phyloP scores from a whole-genome alignment of 1,140 invertebrate species.

The Zaprionus inermis region DNA sequence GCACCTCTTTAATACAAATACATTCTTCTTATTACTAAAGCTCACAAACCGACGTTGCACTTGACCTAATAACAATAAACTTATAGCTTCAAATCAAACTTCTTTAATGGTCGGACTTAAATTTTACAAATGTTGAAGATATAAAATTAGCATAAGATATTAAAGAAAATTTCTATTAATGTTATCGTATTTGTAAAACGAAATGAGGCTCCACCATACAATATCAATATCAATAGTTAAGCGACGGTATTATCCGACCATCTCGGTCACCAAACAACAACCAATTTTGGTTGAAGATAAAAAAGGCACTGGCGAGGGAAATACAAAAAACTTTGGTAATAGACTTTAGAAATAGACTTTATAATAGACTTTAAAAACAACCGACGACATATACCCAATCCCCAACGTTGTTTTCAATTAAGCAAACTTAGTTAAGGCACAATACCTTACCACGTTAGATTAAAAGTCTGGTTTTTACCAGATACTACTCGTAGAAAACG shows the following conservation, averaged over 20 bases:
- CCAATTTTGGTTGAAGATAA: too few relatives aligned
- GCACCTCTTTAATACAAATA: constrained; percentile 3
- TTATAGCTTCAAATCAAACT: constrained; percentile 1
- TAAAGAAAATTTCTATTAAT: neutral
- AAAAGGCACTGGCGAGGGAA: too few relatives aligned
- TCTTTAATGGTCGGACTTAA: neutral
- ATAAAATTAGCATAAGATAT: neutral
- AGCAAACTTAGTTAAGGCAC: neutral
- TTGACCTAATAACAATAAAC: neutral
- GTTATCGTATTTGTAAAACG: constrained; percentile 1
- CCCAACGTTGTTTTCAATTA: neutral
- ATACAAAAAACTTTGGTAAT: neutral
- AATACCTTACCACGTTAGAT: neutral
- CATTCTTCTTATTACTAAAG: neutral
- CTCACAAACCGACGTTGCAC: neutral
- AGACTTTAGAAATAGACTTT: neutral
- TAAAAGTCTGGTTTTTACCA: constrained; percentile 85
- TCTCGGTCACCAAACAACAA: constrained; percentile 24
- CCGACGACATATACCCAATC: constrained; percentile 40
- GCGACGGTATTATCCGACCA: constrained; percentile 35
- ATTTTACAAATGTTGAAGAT: neutral
- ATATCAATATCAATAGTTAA: constrained; percentile 29
- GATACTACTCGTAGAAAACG: constrained; percentile 28
- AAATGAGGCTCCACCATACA: neutral
- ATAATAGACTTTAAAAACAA: neutral